phyloP scores from a whole-genome alignment of 2,888 invertebrate genomes.

The Chromoteleia sp. region DNA sequence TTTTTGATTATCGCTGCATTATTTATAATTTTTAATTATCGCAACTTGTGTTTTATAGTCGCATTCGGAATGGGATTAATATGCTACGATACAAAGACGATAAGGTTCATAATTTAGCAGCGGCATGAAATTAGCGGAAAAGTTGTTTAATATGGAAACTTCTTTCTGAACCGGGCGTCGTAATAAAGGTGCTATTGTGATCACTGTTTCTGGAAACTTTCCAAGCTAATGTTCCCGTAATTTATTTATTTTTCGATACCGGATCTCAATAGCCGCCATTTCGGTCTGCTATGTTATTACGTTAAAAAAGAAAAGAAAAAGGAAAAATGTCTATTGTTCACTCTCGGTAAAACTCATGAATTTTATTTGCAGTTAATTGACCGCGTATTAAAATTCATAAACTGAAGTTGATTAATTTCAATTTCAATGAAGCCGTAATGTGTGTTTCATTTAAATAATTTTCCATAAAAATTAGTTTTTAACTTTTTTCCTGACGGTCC shows the following conservation, averaged over 20 bases:
- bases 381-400: constrained; percentile 52
- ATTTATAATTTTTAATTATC: constrained; percentile 35
- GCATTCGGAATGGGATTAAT: constrained; percentile 2
- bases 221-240: constrained; percentile 37
- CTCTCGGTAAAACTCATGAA: constrained; percentile 28
- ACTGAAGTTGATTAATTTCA: constrained; percentile 58
- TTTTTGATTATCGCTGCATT: constrained; percentile 13
- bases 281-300: no score
- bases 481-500: constrained; percentile 15
- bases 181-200: constrained; percentile 52
- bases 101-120: constrained; percentile 38
- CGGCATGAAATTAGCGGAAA: constrained; percentile 78
- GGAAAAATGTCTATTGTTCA: constrained; percentile 25
- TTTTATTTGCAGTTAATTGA: constrained; percentile 53
- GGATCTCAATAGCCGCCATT: constrained; percentile 7
- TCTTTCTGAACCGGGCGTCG: constrained; percentile 70
- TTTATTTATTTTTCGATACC: constrained; percentile 80
- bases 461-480: constrained; percentile 51
- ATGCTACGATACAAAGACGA: constrained; percentile 15
- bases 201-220: constrained; percentile 55
- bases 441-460: constrained; percentile 51
- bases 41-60: constrained; percentile 5
- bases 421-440: constrained; percentile 32
- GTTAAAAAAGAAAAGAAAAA: not conserved
- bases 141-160: constrained; percentile 80